Percentiles rank a stretch among this genome's conserved stretches.
These are phyloP conservation scores for Drosophila tripunctata DNA, from an alignment of 2,888 invertebrate genomes.

Conservation along the genomic window DNA sequence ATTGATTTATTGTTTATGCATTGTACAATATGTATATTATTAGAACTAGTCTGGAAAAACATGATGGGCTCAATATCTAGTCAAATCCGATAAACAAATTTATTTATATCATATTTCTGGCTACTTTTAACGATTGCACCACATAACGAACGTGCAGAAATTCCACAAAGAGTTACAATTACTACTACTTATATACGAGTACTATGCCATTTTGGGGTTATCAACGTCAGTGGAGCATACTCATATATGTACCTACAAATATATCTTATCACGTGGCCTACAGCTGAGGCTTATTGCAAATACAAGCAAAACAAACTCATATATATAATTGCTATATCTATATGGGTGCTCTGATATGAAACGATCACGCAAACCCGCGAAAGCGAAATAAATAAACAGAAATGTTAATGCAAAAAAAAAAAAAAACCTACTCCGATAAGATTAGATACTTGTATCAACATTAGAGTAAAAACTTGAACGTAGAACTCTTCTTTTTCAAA, in stretches of 20 bases:
- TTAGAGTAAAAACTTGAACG: conserved; percentile 4
- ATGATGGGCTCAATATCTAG: conserved; percentile 14
- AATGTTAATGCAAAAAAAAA: conserved; percentile 16
- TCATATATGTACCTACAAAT: not conserved
- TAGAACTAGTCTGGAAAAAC: conserved; percentile 27
- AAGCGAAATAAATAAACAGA: conserved; percentile 29
- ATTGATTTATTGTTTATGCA: conserved; percentile 59
- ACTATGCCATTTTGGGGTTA: conserved; percentile 1
- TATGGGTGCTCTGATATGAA: conserved; percentile 3
- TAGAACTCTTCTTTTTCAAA: not conserved
- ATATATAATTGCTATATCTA: not conserved
- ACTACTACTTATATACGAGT: too few species aligned
- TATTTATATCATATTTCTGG: conserved; percentile 24
- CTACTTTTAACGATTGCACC: conserved; percentile 54
- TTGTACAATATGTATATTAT: conserved; percentile 33
- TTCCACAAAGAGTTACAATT: conserved; percentile 33
- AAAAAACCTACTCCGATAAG: conserved; percentile 27
- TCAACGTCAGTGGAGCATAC: not conserved
- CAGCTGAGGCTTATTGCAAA: conserved; percentile 25
- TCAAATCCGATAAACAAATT: conserved; percentile 30
- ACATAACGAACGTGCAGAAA: conserved; percentile 16
- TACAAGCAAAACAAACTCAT: conserved; percentile 4
- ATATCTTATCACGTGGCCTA: conserved; percentile 54
- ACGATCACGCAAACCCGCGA: conserved; percentile 20
- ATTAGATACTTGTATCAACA: conserved; percentile 34